Percentiles rank a stretch among this genome's conserved stretches.
These are phyloP conservation scores for Drosophila prolongata DNA, from an alignment of 2,888 invertebrate genomes.

Conservation along the genomic window DNA sequence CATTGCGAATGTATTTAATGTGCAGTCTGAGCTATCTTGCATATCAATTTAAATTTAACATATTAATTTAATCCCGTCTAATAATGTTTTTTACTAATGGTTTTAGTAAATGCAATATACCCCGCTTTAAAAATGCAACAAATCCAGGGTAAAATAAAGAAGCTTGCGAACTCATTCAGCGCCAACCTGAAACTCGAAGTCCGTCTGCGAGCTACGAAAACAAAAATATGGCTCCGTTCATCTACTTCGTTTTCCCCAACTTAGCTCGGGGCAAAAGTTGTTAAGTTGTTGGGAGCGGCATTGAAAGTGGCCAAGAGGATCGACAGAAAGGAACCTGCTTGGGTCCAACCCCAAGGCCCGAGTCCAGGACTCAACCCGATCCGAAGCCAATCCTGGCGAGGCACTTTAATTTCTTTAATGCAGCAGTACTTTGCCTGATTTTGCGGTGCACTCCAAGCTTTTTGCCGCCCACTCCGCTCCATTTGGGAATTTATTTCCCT, in stretches of 20 bases:
- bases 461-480: constrained; percentile 20
- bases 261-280: constrained; percentile 54
- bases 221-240: constrained; percentile 68
- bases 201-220: constrained; percentile 49
- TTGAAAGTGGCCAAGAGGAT: constrained; percentile 53
- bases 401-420: constrained; percentile 73
- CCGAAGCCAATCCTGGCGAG: constrained; percentile 6
- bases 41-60: too few relatives aligned
- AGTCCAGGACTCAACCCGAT: background rate
- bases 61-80: too few relatives aligned
- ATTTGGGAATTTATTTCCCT: constrained; percentile 63
- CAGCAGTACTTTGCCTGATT: constrained; percentile 46
- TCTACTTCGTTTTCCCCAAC: constrained; percentile 11
- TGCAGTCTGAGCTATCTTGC: too few relatives aligned
- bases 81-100: background rate
- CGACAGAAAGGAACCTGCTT: constrained; percentile 9
- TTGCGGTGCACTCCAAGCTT: constrained; percentile 31
- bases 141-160: constrained; percentile 15
- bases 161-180: constrained; percentile 38
- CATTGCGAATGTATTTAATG: too few relatives aligned
- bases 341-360: background rate
- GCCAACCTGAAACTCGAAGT: constrained; percentile 24
- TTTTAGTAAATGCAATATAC: background rate
- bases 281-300: constrained; percentile 71
- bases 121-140: background rate